phyloP scores from a whole-genome alignment of 2,888 invertebrate genomes.

The Hypomecis punctinalis region DNA sequence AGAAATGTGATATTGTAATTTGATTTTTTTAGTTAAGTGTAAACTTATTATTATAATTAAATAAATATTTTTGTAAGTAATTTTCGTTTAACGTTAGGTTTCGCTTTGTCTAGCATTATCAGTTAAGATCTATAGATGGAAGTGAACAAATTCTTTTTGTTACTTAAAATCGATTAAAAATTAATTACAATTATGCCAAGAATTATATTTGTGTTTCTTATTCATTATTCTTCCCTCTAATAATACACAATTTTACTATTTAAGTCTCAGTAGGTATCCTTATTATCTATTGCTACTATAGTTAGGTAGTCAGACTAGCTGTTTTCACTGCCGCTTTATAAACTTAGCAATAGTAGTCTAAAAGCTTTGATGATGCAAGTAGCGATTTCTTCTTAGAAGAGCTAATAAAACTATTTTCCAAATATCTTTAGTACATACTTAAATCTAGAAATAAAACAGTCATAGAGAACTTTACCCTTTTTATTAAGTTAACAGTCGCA shows the following conservation, averaged over 20 bases:
- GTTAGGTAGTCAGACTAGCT: too few relatives aligned
- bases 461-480: conserved; percentile 65
- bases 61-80: conserved; percentile 84
- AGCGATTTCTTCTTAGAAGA: too few relatives aligned
- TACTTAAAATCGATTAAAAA: conserved; percentile 84
- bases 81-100: conserved; percentile 76
- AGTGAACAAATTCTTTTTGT: conserved; percentile 79
- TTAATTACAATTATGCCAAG: conserved; percentile 84
- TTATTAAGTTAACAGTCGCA: conserved; percentile 84
- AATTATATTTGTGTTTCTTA: conserved; percentile 71
- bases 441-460: conserved; percentile 48
- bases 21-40: conserved; percentile 73
- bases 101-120: conserved; percentile 80
- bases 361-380: too few relatives aligned
- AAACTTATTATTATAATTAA: conserved; percentile 80
- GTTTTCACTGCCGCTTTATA: too few relatives aligned
- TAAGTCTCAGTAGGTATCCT: too few relatives aligned
- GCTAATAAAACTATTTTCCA: too few relatives aligned
- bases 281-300: too few relatives aligned
- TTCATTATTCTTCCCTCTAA: conserved; percentile 22
- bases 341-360: conserved; percentile 23
- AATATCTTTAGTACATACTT: too few relatives aligned
- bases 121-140: conserved; percentile 79
- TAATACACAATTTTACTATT: background rate
- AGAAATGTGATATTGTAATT: conserved; percentile 86